Evolutionary conservation across 2,797 vertebrate genomes (phyloP), one percentile per base, ranked within the genome.

Genomic region (Octomys mimax): DNA sequence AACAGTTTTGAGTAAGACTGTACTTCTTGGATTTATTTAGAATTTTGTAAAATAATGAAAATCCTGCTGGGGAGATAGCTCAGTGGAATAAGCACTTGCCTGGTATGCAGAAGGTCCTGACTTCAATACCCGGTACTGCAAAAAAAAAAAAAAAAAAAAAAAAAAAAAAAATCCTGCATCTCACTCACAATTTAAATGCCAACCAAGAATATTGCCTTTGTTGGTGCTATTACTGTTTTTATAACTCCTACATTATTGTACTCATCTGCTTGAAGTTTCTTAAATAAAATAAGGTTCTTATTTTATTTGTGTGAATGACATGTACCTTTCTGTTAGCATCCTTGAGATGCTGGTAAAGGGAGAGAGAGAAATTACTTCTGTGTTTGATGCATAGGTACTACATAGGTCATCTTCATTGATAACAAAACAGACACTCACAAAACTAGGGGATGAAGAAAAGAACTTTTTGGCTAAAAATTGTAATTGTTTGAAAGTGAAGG

Each of bases 31-130:
- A 61, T 68, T 77, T 82, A 61, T 18, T 95, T 75, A 73, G 39
- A 82, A 68, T 71, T 87, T 94, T 70, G 61, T 92, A 57, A 96
- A 95, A 84, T 14, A 82, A 86, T 83, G 54, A 88, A 81, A 95
- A 83, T 94, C 75, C 86, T 93, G 39, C 14, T 49, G 49, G 49
- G 49, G 49, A 49, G 49, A 49, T 49, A 49, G 49, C 49, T 49
- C 49, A 10, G 49, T 49, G 11, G 49, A 49, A 49, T 11, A 49
- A 49, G 8, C 8, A 10, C 49, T 49, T 49, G 49, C 49, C 49
- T 49, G 49, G 49, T 49, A 49, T 9, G 8, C 49, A 49, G 4
- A 49, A 49, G 49, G 6, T 49, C 49, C 49, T 49, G 49, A 49
- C 8, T 49, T 49, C 49, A 49, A 49, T 11, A 10, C 49, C 49